A percentile compares a stretch with the other conserved stretches of the same genome.
Evolutionary conservation across 64 coral and sea anemone species (phyloP).

Genomic region (Dendrophyllia cribrosa): DNA sequence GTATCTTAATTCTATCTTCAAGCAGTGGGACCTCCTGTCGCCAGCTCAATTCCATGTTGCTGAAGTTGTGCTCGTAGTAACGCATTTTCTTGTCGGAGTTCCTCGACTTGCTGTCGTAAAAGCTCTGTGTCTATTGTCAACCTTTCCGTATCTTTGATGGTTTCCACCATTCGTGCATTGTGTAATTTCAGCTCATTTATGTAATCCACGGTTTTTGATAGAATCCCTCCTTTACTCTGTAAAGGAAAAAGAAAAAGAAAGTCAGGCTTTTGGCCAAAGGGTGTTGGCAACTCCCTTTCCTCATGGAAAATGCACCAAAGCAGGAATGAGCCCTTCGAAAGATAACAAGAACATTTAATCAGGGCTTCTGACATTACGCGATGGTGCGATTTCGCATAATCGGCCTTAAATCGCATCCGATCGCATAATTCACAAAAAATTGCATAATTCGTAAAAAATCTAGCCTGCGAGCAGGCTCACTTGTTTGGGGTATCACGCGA

Average conservation of each 20-base stretch:
- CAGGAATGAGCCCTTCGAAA: too few relatives aligned
- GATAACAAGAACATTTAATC: too few relatives aligned
- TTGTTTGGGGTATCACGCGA: too few relatives aligned
- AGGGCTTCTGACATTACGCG: too few relatives aligned
- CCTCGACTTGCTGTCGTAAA: constrained; percentile 93
- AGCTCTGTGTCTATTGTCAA: constrained; percentile 82
- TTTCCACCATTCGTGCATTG: constrained; percentile 90
- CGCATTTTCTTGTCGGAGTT: constrained; percentile 90
- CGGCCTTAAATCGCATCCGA: too few relatives aligned
- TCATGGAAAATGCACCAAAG: too few relatives aligned
- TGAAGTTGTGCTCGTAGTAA: constrained; percentile 92
- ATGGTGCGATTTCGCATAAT: too few relatives aligned
- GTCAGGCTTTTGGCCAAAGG: too few relatives aligned
- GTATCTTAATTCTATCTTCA: background rate
- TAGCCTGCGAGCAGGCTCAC: too few relatives aligned
- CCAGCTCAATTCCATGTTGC: constrained; percentile 90
- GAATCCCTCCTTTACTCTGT: constrained; percentile 96
- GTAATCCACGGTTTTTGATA: constrained; percentile 97
- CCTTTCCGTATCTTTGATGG: constrained; percentile 90
- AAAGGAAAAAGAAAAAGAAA: background rate
- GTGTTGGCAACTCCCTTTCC: too few relatives aligned
- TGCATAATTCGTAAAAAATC: too few relatives aligned
- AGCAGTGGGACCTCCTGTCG: background rate
- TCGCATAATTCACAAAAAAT: too few relatives aligned
- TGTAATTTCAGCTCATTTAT: constrained; percentile 89